These are phyloP conservation scores for Lampropteryx suffumata DNA, from an alignment of 2,888 invertebrate genomes.

Conservation along the genomic window DNA sequence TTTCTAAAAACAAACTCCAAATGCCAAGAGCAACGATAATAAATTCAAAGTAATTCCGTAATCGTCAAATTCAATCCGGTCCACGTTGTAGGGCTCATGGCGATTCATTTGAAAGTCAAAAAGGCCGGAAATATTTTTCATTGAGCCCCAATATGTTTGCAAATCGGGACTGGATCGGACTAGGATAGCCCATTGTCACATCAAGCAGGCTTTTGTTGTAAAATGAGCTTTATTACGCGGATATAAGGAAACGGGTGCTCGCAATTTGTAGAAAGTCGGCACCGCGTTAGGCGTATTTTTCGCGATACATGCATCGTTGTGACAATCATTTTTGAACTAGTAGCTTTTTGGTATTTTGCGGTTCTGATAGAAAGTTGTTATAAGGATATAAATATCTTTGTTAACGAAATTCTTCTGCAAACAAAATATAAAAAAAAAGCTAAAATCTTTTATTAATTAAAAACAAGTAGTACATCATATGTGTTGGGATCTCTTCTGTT, in stretches of 20 bases:
- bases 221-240: slow-evolving; percentile 1
- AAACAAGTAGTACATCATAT: too few species aligned
- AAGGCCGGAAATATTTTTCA: slow-evolving; percentile 58
- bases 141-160: slow-evolving; percentile 58
- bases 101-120: slow-evolving; percentile 65
- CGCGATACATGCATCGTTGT: too few species aligned
- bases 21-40: too few species aligned
- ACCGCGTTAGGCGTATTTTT: neutral
- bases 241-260: neutral
- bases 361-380: too few species aligned
- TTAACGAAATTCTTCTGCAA: too few species aligned
- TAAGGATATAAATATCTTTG: too few species aligned
- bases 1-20: too few species aligned
- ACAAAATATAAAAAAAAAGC: too few species aligned
- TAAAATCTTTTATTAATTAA: too few species aligned
- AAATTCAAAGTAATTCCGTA: neutral
- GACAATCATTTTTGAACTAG: too few species aligned
- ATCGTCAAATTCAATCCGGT: slow-evolving; percentile 4
- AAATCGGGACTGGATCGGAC: slow-evolving; percentile 36
- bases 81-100: slow-evolving; percentile 10
- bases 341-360: too few species aligned
- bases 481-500: too few species aligned
- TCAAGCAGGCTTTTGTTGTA: neutral
- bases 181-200: slow-evolving; percentile 4
- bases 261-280: neutral